A percentile compares a stretch with the other conserved stretches of the same genome.
phyloP scores from a whole-genome alignment of 2,113 vertebrate genomes.

The Fukomys damarensis region DNA sequence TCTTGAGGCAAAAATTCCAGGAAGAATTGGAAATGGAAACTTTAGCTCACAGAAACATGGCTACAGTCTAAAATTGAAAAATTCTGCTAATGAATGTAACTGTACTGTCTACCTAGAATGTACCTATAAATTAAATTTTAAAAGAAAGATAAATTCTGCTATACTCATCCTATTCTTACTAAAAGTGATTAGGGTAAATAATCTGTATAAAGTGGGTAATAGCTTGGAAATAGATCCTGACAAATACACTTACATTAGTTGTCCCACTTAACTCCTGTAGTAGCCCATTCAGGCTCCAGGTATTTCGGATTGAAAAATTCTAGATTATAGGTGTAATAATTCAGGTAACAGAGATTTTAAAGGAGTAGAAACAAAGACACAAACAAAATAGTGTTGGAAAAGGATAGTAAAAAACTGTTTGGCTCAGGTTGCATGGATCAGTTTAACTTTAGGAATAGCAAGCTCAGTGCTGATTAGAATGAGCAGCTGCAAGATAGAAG shows the following conservation, averaged over 20 bases:
- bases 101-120: too few species aligned
- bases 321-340: background rate
- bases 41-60: constrained; percentile 18
- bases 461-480: background rate
- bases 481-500: background rate
- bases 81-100: too few species aligned
- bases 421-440: background rate
- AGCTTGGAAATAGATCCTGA: background rate
- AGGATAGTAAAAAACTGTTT: background rate
- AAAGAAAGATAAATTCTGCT: background rate
- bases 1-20: background rate
- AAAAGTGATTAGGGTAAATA: background rate
- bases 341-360: background rate
- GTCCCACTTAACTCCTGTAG: background rate
- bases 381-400: background rate
- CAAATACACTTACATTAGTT: background rate
- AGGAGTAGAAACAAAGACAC: background rate
- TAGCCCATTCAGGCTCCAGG: background rate
- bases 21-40: background rate
- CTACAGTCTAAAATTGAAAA: background rate
- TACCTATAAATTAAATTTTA: too few species aligned
- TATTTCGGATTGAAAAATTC: constrained; percentile 1
- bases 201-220: background rate
- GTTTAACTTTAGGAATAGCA: background rate
- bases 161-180: background rate